Evolutionary conservation across 2,888 invertebrate genomes (phyloP).

Genomic region (Mythimna albipuncta): DNA sequence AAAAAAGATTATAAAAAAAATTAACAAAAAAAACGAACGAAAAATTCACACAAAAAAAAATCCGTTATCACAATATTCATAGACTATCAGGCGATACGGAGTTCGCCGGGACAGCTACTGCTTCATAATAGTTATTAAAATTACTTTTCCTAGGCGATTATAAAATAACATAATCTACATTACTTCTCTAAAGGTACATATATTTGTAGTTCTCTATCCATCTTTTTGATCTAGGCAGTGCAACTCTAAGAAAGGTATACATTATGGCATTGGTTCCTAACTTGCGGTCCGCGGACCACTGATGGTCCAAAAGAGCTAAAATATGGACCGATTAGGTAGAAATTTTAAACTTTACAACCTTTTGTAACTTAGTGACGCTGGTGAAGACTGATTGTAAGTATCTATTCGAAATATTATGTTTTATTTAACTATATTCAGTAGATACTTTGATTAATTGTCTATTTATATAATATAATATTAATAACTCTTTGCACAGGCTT

Average conservation of each 20-base stretch:
- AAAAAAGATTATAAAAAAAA: too few relatives aligned
- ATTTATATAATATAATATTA: too few relatives aligned
- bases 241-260: constrained; percentile 20
- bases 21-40: too few relatives aligned
- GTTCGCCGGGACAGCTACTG: too few relatives aligned
- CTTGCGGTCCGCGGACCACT: not conserved
- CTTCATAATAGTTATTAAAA: not conserved
- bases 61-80: too few relatives aligned
- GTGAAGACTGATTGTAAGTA: not conserved
- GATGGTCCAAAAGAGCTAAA: not conserved
- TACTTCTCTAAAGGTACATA: too few relatives aligned
- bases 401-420: not conserved
- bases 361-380: not conserved
- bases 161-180: not conserved
- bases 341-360: not conserved
- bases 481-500: too few relatives aligned
- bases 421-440: not conserved
- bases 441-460: too few relatives aligned
- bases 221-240: constrained; percentile 6
- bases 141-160: not conserved
- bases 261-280: not conserved
- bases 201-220: not conserved
- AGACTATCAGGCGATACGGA: too few relatives aligned
- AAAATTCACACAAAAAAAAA: too few relatives aligned
- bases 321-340: not conserved